Conservation (phyloP, 1,140 invertebrate species). For the Semibalanus balanoides region DNA sequence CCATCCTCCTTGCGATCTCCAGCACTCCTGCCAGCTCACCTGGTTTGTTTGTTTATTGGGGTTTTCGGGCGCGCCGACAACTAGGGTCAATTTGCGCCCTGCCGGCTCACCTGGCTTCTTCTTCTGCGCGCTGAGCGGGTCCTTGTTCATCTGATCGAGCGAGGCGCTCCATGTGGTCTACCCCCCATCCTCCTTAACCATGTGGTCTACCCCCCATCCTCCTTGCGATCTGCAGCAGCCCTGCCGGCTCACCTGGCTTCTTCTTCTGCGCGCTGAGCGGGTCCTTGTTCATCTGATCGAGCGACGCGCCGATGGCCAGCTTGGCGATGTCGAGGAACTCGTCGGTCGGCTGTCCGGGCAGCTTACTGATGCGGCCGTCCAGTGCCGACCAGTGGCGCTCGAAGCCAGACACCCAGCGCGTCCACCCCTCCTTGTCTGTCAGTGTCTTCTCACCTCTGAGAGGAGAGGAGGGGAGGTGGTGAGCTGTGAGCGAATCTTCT, state of each 20-base stretch:
- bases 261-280: background rate
- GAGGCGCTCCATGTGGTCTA: no score
- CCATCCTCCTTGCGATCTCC: no score
- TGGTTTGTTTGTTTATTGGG: no score
- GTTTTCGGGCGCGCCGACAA: no score
- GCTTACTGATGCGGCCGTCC: background rate
- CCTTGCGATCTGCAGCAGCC: no score
- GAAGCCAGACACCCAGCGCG: background rate
- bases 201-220: no score
- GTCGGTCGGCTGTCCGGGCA: conserved; percentile 3
- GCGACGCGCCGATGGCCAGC: background rate
- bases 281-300: background rate
- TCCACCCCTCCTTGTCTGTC: background rate
- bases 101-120: background rate
- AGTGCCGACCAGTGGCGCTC: background rate
- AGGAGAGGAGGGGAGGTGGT: no score
- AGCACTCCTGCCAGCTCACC: no score
- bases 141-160: background rate
- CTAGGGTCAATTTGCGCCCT: no score
- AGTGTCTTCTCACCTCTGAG: background rate
- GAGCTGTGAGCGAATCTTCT: no score
- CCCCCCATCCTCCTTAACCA: no score
- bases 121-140: background rate
- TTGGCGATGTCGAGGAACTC: conserved; percentile 2
- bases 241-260: background rate